These are phyloP conservation scores for Hydrolagus colliei DNA, from an alignment of 2,797 vertebrate genomes.

Conservation along the genomic window DNA sequence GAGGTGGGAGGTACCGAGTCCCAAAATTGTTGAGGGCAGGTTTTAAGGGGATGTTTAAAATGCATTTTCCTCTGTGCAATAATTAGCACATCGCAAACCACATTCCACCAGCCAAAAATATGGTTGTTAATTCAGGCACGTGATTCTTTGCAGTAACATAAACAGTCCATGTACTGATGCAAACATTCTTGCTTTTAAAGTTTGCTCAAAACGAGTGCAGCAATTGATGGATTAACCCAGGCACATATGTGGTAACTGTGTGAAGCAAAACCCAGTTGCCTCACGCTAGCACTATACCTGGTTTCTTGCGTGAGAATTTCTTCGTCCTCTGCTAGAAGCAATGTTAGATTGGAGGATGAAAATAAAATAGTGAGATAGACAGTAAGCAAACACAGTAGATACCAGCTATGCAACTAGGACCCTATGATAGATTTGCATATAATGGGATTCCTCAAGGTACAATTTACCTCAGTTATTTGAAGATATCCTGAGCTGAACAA, in stretches of 20 bases:
- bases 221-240: constrained; percentile 38
- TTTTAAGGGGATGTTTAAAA: too few relatives aligned
- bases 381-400: constrained; percentile 56
- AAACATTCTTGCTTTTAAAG: constrained; percentile 49
- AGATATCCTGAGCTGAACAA: neutral
- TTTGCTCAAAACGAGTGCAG: constrained; percentile 21
- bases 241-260: constrained; percentile 39
- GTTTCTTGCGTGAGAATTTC: constrained; percentile 93
- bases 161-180: constrained; percentile 35
- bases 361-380: constrained; percentile 52
- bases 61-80: too few relatives aligned
- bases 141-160: neutral
- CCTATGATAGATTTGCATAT: constrained; percentile 56
- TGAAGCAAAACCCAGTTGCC: constrained; percentile 25
- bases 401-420: constrained; percentile 48
- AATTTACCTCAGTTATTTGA: neutral
- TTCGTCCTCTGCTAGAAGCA: constrained; percentile 89
- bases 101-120: too few relatives aligned
- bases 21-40: too few relatives aligned
- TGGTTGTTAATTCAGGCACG: too few relatives aligned
- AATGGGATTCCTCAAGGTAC: constrained; percentile 56
- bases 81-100: too few relatives aligned
- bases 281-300: constrained; percentile 75
- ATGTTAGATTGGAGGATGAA: constrained; percentile 59
- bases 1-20: too few relatives aligned